These are phyloP conservation scores for Pocillopora grandis DNA, from an alignment of 92 coral and sea anemone species.

Conservation along the genomic window DNA sequence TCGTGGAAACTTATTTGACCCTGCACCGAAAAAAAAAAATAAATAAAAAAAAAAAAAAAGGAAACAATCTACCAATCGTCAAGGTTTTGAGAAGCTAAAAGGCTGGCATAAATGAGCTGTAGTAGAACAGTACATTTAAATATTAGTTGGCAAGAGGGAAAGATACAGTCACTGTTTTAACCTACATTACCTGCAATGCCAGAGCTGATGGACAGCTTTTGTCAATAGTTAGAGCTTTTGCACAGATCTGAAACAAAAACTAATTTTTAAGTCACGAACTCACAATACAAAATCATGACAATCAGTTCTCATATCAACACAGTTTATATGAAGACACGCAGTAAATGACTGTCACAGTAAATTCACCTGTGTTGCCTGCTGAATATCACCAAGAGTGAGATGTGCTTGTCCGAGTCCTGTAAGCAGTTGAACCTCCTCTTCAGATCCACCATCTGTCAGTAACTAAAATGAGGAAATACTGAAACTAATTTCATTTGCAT, in stretches of 20 bases:
- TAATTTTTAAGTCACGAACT: background rate
- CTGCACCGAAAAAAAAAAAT: conserved; percentile 20
- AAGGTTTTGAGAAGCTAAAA: too few relatives aligned
- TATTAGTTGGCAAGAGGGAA: background rate
- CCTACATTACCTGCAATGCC: conserved; percentile 67
- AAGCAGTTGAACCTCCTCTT: conserved; percentile 47
- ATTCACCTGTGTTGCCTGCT: conserved; percentile 75
- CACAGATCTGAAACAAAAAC: conserved; percentile 43
- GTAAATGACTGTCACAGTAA: background rate
- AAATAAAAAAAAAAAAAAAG: background rate
- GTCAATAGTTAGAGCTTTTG: conserved; percentile 55
- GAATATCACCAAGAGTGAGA: conserved; percentile 58
- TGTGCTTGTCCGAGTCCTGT: conserved; percentile 75
- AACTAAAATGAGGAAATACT: conserved; percentile 5
- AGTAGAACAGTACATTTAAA: too few relatives aligned
- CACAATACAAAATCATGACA: background rate
- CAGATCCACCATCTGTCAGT: background rate
- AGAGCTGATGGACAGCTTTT: conserved; percentile 54
- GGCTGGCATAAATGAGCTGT: too few relatives aligned
- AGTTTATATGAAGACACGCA: background rate
- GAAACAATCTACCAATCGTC: background rate
- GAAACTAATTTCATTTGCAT: too few relatives aligned
- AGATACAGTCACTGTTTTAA: background rate
- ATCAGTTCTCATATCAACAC: background rate
- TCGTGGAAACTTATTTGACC: conserved; percentile 77